Conservation (phyloP, 2,888 invertebrate species). For the Tridacna gigas region DNA sequence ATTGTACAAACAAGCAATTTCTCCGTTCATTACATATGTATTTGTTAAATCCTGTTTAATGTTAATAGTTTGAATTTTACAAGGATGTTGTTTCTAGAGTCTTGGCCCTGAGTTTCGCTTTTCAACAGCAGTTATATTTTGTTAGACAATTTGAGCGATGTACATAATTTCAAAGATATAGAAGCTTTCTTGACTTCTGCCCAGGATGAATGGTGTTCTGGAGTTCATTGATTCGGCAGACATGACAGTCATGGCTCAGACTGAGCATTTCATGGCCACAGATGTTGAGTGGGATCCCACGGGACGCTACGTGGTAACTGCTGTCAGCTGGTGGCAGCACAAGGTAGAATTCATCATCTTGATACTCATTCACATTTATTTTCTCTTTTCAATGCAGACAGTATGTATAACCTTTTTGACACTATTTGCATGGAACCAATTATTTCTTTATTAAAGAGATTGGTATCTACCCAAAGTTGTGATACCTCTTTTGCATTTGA, state of each 20-base stretch:
- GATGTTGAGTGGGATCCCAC: constrained; percentile 99
- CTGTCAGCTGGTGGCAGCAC: constrained; percentile 97
- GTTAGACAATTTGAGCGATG: too few species aligned
- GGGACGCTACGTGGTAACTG: constrained; percentile 98
- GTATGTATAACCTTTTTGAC: too few species aligned
- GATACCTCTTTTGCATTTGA: too few species aligned
- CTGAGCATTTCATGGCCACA: constrained; percentile 96
- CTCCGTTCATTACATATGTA: neutral
- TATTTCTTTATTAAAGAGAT: too few species aligned
- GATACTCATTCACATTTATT: neutral
- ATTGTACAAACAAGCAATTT: neutral
- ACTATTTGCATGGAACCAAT: too few species aligned
- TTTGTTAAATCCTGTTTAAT: neutral
- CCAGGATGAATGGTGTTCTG: constrained; percentile 90
- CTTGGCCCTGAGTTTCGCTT: neutral
- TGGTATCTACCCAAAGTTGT: too few species aligned
- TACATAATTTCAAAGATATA: too few species aligned
- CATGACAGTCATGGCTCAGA: constrained; percentile 96
- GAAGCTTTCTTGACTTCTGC: constrained; percentile 10
- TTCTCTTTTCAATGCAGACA: too few species aligned
- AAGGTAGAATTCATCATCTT: constrained; percentile 88
- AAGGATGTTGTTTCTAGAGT: too few species aligned
- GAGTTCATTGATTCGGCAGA: constrained; percentile 98
- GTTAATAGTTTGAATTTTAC: neutral
- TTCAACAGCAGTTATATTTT: neutral